Evolutionary conservation across 2,113 vertebrate genomes (phyloP), one percentile per base, ranked within the genome.

Genomic region (Grammomys dolichurus): DNA sequence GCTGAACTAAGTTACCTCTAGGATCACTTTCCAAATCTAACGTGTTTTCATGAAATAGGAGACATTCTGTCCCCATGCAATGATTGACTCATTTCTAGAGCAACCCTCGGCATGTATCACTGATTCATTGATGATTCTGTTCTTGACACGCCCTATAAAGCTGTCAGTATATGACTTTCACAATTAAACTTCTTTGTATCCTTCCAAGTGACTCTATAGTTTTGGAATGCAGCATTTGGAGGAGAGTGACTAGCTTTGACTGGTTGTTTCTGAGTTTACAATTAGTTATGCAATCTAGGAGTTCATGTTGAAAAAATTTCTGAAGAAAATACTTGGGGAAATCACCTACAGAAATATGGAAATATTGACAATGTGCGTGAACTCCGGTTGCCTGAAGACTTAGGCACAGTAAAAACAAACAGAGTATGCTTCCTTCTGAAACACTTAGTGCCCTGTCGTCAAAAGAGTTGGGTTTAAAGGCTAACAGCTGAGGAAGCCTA

Each of bases 261-360:
- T 94, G 87, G 91, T 78, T 96, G 51, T 46, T 92, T 96, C 46
- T 92, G 46, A 56, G 26, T 70, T 93, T 96, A 40, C 93, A 60
- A 78, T 75, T 89, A 73, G 33, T 97, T 96, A 87, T 89, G 91
- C 46, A 96, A 96, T 91, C 33, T 77, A 67, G 5, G 26, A 16
- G 33, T 22, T 92, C 87, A 90, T 91, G 77, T 89, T 91, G 87
- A 93, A 96, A 96, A 94, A 10, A 33, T 89, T 96, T 97, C 96
- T 96, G 93, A 24, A 96, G 96, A 96, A 97, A 96, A 86, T 76
- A 91, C 84, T 81, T 89, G 87, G 93, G 93, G 96, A 97, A 97
- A 97, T 48, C 89, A 96, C 89, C 96, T 95, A 91, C 19, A 67
- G 70, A 87, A 96, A 88, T 94, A 96, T 72, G 90, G 90, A 95